Evolutionary conservation across 2,113 vertebrate species (phyloP).

Genomic region (Brachionichthys hirsutus): DNA sequence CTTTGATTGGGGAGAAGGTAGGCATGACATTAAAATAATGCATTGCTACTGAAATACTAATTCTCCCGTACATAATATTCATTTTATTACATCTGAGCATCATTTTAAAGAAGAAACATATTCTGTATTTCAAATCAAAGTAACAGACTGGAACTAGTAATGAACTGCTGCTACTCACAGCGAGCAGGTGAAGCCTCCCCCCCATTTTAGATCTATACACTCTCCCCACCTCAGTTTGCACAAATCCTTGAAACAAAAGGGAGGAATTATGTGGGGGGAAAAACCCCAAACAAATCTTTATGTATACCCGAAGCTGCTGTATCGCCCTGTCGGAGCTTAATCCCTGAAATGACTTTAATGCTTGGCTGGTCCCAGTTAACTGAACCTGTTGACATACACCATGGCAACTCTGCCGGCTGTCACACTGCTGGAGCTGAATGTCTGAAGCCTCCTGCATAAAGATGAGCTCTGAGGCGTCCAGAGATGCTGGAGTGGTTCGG

Average conservation of each 20-base stretch:
- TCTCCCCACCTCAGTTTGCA: neutral
- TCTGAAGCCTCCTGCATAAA: slow-evolving; percentile 36
- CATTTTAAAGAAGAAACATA: too few relatives aligned
- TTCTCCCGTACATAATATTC: too few relatives aligned
- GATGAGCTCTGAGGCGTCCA: slow-evolving; percentile 20
- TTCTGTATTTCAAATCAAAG: too few relatives aligned
- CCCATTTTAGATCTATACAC: slow-evolving; percentile 1
- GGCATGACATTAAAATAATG: too few relatives aligned
- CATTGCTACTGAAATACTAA: too few relatives aligned
- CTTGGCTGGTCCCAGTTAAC: slow-evolving; percentile 33
- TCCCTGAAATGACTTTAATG: slow-evolving; percentile 55
- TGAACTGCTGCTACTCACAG: too few relatives aligned
- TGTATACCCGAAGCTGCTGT: slow-evolving; percentile 1
- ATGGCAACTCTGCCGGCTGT: slow-evolving; percentile 45
- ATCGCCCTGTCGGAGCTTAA: slow-evolving; percentile 31
- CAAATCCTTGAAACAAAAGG: slow-evolving; percentile 25
- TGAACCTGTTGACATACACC: slow-evolving; percentile 53
- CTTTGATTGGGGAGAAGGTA: neutral
- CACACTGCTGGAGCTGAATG: slow-evolving; percentile 33
- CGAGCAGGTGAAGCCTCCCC: too few relatives aligned
- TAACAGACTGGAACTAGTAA: too few relatives aligned
- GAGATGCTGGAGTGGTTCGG: slow-evolving; percentile 17
- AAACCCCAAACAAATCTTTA: slow-evolving; percentile 23
- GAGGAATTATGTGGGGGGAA: slow-evolving; percentile 13
- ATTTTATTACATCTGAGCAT: too few relatives aligned